Evolutionary conservation across 2,888 invertebrate genomes (phyloP).

Genomic region (Ennomos quercinarius): DNA sequence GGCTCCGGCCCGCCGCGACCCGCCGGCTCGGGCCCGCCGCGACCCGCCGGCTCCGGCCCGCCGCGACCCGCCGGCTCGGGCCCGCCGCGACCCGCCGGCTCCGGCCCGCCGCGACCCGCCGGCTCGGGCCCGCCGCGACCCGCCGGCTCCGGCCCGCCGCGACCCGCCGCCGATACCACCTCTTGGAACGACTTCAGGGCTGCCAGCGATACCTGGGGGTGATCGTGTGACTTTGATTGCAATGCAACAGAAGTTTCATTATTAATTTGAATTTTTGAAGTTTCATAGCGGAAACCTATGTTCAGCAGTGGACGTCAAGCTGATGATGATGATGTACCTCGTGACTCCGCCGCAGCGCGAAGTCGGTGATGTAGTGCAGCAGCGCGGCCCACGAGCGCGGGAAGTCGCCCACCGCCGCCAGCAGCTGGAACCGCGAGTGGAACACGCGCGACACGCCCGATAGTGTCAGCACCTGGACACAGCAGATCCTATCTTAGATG

Average conservation of each 20-base stretch:
- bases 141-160: constrained; percentile 68
- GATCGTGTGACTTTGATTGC: no score
- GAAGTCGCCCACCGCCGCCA: constrained; percentile 95
- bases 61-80: constrained; percentile 13
- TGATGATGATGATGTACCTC: no score
- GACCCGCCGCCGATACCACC: constrained; percentile 91
- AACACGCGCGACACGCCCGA: constrained; percentile 97
- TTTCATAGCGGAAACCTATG: no score
- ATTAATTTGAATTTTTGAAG: no score
- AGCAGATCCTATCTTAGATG: no score
- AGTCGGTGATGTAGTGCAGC: constrained; percentile 96
- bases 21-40: no score
- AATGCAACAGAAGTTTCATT: no score
- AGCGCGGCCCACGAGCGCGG: constrained; percentile 96
- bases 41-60: constrained; percentile 59
- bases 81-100: constrained; percentile 43
- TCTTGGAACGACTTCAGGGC: constrained; percentile 99
- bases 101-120: no score
- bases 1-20: constrained; percentile 28
- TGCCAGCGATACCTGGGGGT: constrained; percentile 91
- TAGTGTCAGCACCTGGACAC: constrained; percentile 90
- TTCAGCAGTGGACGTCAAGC: no score
- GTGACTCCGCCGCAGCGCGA: constrained; percentile 96
- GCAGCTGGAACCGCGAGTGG: constrained; percentile 94
- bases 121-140: no score